These are phyloP conservation scores for Agrochola lota DNA, from an alignment of 2,888 invertebrate genomes.

Conservation along the genomic window DNA sequence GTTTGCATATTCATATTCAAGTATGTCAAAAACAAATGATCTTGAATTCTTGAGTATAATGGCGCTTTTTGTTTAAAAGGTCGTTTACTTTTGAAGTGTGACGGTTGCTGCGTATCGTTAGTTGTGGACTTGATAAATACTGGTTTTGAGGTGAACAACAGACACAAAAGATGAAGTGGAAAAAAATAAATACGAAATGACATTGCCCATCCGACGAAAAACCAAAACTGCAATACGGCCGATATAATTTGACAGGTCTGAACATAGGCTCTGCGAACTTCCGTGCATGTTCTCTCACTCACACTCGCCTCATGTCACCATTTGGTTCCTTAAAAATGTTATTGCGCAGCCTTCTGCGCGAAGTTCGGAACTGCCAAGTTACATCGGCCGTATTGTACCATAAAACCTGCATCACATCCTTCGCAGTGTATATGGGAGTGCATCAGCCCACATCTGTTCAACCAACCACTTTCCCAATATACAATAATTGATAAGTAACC, in stretches of 20 bases:
- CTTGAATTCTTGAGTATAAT: conserved; percentile 31
- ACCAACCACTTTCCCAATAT: not conserved
- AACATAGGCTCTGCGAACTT: too few relatives aligned
- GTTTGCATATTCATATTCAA: conserved; percentile 12
- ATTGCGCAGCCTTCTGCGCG: too few relatives aligned
- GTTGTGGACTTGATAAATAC: conserved; percentile 17
- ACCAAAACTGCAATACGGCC: too few relatives aligned
- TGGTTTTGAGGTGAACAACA: conserved; percentile 28
- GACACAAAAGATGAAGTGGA: not conserved
- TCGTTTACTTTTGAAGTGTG: conserved; percentile 30
- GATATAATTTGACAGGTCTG: too few relatives aligned
- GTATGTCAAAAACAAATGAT: conserved; percentile 33
- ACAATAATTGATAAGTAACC: not conserved
- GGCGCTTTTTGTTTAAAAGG: conserved; percentile 19
- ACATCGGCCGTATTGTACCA: too few relatives aligned
- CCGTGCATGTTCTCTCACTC: too few relatives aligned
- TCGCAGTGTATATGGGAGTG: not conserved
- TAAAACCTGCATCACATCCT: not conserved
- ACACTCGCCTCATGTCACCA: too few relatives aligned
- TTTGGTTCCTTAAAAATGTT: too few relatives aligned
- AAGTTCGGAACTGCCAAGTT: too few relatives aligned
- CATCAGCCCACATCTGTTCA: not conserved
- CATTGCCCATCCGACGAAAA: not conserved
- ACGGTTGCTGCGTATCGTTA: not conserved
- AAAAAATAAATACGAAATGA: not conserved